Base-by-base conservation (phyloP, 2,113 vertebrate species). In the Terrapene triunguis region DNA sequence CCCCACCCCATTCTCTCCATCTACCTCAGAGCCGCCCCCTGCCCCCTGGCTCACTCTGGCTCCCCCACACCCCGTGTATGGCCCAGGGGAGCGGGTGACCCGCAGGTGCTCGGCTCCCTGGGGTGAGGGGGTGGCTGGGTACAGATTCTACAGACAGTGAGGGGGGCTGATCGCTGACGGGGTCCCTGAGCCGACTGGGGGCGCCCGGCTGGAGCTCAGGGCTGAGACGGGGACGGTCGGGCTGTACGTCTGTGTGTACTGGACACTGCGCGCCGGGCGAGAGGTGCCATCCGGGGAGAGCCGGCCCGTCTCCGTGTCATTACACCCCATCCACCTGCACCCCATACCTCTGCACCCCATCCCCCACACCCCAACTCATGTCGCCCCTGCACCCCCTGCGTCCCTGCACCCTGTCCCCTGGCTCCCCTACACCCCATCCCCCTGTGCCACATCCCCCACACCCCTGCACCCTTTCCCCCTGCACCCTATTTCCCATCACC, bases 1-100 rank as follows among this genome's bases (percentile, higher is more conserved):
- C 3, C 25, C 86, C 72, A 50, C 50, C 96, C 97, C 94, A 95
- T 93, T 94, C 44, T 80, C 72, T 42, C 32, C 6, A 8, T 74
- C 72, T 11, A 38, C 35, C 35, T 35, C 72, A 74, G 72, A 74
- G 72, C 21, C 6, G 8, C 32, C 38, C 19, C 38, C 72, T 19
- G 35, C 35, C 35, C 72, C 32, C 32, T 1, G 2, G 72, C 32
- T 74, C 35, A 22, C 13, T 9, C 3, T 38, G 32, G 72, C 32
- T 38, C 72, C 72, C 32, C 10, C 22, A 7, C 14, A 74, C 32
- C 32, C 32, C 8, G 14, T 42, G 76, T 48, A 11, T 5, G 3
- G 14, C 10, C 27, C 9, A 25, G 42, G 47, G 76, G 76, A 48
- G 76, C 27, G 2, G 47, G 42, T 42, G 22, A 29, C 47, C 32